Base-by-base conservation (phyloP, 2,888 invertebrate species). In the Ryuthela nishihirai region DNA sequence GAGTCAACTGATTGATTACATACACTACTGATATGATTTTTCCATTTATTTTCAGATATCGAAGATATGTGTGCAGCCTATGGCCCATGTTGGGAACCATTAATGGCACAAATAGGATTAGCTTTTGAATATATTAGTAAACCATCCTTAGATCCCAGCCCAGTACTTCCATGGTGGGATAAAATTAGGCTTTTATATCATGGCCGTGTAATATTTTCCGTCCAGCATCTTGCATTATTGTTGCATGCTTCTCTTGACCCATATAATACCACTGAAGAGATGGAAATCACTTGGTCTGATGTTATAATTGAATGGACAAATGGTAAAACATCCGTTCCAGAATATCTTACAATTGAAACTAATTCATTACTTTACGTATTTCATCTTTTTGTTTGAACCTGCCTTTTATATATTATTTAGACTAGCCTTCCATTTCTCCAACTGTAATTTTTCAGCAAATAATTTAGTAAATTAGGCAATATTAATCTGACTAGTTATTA, bases 61-160 rank as follows among this genome's bases (percentile, higher is more conserved):
- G 85, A 88, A 47, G 85, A 66, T 9, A 72, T 63, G 50, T 55
- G 60, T 3, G 53, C 48, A 47, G 59, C 97, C 0, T 98, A 99
- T 72, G 99, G 99, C 0, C 95, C 98, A 0, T 98, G 98, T 74
- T 99, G 99, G 99, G 99, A 99, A 72, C 97, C 99, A 0, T 92
- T 91, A 15, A 85, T 93, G 53, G 89, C 93, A 0, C 89, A 92
- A 70, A 44, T 64, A 25, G 62, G 64, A 54, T 58, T 75, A 77
- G 86, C 85, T 64, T 88, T 93, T 75, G 93, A 94, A 64, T 68
- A 73, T 15, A 73, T 81, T 63, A 78, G 75, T 65, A 72, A 73
- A 41, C 78, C 78, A 0, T 93, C 95, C 0, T 79, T 85, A 54
- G 97, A 97, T 78, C 98, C 98, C 0, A 94, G 94, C 49, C 88